Percentiles rank a stretch among this genome's conserved stretches.
Evolutionary conservation across 2,888 invertebrate species (phyloP).

Genomic region (Orchesellides sinensis): DNA sequence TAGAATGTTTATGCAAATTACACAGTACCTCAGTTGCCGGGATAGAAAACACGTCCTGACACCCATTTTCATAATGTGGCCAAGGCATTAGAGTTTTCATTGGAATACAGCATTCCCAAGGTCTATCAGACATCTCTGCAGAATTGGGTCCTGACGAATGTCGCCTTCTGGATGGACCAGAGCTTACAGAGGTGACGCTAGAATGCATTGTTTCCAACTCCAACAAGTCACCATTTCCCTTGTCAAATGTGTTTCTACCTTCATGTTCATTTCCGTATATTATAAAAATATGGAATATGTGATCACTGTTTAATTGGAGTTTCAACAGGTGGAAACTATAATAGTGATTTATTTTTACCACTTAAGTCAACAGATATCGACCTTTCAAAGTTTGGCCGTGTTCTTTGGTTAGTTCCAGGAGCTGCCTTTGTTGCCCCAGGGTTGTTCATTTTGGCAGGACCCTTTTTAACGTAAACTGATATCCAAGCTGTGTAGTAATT

Average conservation of each 20-base stretch:
- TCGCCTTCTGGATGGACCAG: constrained; percentile 43
- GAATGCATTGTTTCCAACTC: constrained; percentile 48
- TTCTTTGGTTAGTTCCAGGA: constrained; percentile 26
- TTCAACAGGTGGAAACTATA: neutral
- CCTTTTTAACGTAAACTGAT: constrained; percentile 75
- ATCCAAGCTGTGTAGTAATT: constrained; percentile 77
- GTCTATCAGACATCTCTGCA: constrained; percentile 57
- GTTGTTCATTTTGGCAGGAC: constrained; percentile 12
- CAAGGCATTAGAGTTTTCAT: constrained; percentile 76
- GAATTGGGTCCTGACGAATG: constrained; percentile 69
- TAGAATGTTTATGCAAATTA: neutral
- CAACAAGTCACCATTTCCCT: constrained; percentile 36
- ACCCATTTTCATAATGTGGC: constrained; percentile 76
- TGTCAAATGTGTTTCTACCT: neutral
- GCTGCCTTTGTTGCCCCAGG: constrained; percentile 16
- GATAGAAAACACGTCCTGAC: constrained; percentile 76
- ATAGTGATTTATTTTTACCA: constrained; percentile 28
- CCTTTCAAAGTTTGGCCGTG: constrained; percentile 67
- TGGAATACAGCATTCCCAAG: constrained; percentile 75
- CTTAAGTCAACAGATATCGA: constrained; percentile 70
- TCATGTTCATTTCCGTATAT: neutral
- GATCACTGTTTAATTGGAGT: neutral
- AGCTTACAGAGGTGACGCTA: neutral
- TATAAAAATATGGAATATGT: neutral
- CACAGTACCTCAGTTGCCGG: constrained; percentile 76